Evolutionary conservation across 2,113 vertebrate species (phyloP), one percentile per base, ranked within the genome.

Genomic region (Emydura subglobosa): DNA sequence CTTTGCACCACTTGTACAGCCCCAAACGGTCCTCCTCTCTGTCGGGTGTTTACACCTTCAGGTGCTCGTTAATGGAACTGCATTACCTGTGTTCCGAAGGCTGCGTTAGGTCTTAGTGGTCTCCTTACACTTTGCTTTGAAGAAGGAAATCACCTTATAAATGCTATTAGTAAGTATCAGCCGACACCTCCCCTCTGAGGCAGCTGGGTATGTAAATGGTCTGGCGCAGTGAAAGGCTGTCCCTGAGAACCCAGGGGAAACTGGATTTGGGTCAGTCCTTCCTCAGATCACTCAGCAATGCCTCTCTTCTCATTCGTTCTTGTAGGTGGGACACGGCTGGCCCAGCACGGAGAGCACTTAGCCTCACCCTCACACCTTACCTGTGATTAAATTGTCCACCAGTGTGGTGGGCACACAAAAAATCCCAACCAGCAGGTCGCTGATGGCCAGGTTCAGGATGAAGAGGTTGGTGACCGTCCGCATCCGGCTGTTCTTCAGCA

Each of bases 361-460:
- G 22, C 21, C 16, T 17, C 21, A 22, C 44, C 34, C 34, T 91
- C 5, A 34, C 55, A 1, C 5, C 87, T 89, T 96, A 99, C 98
- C 98, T 98, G 98, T 98, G 79, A 99, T 98, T 57, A 99, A 98
- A 93, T 98, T 99, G 96, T 99, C 98, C 93, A 99, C 97, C 79
- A 99, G 97, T 1, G 98, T 99, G 22, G 98, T 98, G 10, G 98
- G 98, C 92, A 99, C 98, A 84, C 98, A 99, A 96, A 99, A 99
- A 86, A 99, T 98, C 19, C 98, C 98, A 94, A 99, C 98, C 83
- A 99, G 97, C 10, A 99, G 97, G 95, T 99, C 98, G 59, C 98
- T 99, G 88, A 99, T 93, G 2, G 98, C 98, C 96, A 99, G 96
- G 93, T 99, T 99, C 68, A 99, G 96, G 94, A 99, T 99, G 92